Conservation (phyloP, 2,888 invertebrate genomes). For the Endomychus coccineus region DNA sequence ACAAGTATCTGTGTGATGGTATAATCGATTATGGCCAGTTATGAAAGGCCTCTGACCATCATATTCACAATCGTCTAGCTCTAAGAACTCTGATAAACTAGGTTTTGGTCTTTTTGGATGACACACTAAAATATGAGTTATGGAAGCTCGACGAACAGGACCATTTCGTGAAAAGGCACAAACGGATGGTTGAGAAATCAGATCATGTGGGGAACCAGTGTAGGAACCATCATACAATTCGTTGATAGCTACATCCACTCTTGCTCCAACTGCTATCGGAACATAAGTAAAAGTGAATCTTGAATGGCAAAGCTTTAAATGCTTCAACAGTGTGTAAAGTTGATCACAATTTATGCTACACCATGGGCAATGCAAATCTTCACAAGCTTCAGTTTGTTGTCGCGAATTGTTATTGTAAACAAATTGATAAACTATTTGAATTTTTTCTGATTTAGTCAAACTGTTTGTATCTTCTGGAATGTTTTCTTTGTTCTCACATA, state of each 20-base stretch:
- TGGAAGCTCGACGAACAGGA: constrained; percentile 65
- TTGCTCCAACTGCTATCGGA: constrained; percentile 66
- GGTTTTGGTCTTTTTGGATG: constrained; percentile 57
- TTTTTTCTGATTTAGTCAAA: constrained; percentile 45
- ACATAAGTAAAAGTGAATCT: constrained; percentile 89
- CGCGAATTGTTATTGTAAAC: constrained; percentile 90
- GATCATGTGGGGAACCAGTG: constrained; percentile 85
- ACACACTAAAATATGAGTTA: constrained; percentile 73
- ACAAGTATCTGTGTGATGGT: constrained; percentile 92
- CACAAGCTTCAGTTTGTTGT: constrained; percentile 91
- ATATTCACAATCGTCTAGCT: constrained; percentile 76
- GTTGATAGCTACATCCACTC: constrained; percentile 92
- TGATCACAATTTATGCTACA: constrained; percentile 84
- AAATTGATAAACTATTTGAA: constrained; percentile 91
- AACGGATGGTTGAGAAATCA: constrained; percentile 67
- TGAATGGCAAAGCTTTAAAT: constrained; percentile 87
- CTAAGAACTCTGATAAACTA: constrained; percentile 81
- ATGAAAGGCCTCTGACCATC: constrained; percentile 84
- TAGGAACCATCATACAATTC: constrained; percentile 93
- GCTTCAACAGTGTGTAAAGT: constrained; percentile 84
- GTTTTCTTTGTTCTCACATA: constrained; percentile 42
- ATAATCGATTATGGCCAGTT: constrained; percentile 64
- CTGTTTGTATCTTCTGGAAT: constrained; percentile 31
- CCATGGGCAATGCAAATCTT: constrained; percentile 93
- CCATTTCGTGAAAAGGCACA: constrained; percentile 61